Conservation (phyloP, 2,888 invertebrate species). For the Opisthograptis luteolata region DNA sequence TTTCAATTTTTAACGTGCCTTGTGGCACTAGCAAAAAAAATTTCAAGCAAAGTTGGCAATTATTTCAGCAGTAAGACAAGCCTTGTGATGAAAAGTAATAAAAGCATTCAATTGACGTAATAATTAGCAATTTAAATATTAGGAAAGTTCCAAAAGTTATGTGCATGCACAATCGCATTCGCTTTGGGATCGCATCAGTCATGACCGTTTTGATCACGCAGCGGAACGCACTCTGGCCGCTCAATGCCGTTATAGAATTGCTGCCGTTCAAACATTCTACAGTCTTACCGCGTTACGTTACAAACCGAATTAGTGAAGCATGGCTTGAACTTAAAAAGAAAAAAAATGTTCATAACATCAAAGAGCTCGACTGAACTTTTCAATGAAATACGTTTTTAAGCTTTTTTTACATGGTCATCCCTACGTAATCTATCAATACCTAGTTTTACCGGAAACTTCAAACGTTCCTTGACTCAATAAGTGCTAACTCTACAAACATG, state of each 20-base stretch:
- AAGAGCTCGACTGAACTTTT: no score
- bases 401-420: no score
- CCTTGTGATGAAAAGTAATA: slow-evolving; percentile 1
- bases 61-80: slow-evolving; percentile 1
- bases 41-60: background rate
- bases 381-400: no score
- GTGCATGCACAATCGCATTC: slow-evolving; percentile 44
- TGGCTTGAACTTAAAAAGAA: no score
- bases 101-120: slow-evolving; percentile 26
- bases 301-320: slow-evolving; percentile 15
- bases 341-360: no score
- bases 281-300: background rate
- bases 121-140: slow-evolving; percentile 40
- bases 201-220: slow-evolving; percentile 58
- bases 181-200: slow-evolving; percentile 47
- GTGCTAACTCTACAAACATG: no score
- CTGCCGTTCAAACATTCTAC: slow-evolving; percentile 13
- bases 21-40: background rate
- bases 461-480: no score
- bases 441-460: no score
- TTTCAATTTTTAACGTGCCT: background rate
- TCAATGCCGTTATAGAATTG: slow-evolving; percentile 50
- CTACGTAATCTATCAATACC: no score
- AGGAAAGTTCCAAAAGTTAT: slow-evolving; percentile 26
- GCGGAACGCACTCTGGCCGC: slow-evolving; percentile 52